Evolutionary conservation across 2,888 invertebrate species (phyloP).

Genomic region (Dolichopus griseipennis): DNA sequence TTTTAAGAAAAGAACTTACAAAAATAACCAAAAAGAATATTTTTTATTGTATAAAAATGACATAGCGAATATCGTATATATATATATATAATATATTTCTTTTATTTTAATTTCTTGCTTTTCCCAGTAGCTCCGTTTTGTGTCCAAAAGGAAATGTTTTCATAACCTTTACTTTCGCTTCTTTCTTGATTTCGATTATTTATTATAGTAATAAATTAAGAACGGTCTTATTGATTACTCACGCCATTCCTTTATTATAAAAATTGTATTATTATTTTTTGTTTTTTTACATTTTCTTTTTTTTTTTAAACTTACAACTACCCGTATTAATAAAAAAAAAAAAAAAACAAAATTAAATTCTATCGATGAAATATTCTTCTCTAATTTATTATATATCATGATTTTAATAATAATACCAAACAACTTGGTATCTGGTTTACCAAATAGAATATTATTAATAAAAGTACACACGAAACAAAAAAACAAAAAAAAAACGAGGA

Average conservation of each 20-base stretch:
- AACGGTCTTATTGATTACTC: constrained; percentile 22
- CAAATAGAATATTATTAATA: background rate
- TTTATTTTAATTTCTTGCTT: too few relatives aligned
- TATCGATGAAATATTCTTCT: background rate
- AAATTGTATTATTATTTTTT: background rate
- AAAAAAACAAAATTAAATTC: background rate
- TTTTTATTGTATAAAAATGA: too few relatives aligned
- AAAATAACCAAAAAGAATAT: too few relatives aligned
- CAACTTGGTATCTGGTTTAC: background rate
- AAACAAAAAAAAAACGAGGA: background rate
- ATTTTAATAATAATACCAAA: background rate
- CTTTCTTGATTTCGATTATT: constrained; percentile 16
- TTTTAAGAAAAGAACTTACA: too few relatives aligned
- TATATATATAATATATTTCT: too few relatives aligned
- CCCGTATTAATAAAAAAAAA: background rate
- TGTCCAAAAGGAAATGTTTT: constrained; percentile 18
- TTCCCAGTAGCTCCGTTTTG: background rate
- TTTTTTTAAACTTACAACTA: background rate
- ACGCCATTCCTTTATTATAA: constrained; percentile 17
- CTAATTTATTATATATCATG: constrained; percentile 4
- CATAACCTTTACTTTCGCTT: constrained; percentile 20
- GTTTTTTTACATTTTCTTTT: background rate
- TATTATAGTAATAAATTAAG: constrained; percentile 22
- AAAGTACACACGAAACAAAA: too few relatives aligned
- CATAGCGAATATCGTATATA: too few relatives aligned